These are phyloP conservation scores for Penaeus chinensis DNA, from an alignment of 1,140 invertebrate species.

Conservation along the genomic window DNA sequence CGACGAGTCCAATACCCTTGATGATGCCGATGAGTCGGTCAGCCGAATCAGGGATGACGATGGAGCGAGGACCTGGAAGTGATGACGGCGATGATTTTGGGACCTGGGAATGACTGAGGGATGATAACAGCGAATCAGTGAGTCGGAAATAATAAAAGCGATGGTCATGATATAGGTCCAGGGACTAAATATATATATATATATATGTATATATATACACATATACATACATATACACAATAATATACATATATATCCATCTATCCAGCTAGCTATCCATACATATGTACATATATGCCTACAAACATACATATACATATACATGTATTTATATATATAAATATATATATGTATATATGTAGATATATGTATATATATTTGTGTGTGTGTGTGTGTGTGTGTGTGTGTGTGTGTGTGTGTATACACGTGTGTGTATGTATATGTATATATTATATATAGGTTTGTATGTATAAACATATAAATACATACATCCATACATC, in stretches of 20 bases:
- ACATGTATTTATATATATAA: conserved; percentile 5
- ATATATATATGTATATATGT: conserved; percentile 18
- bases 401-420: neutral
- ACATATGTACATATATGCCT: conserved; percentile 3
- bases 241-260: neutral
- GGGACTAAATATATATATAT: neutral
- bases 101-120: too few relatives aligned
- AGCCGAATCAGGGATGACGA: too few relatives aligned
- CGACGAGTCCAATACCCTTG: too few relatives aligned
- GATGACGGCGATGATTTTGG: too few relatives aligned
- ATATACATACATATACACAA: conserved; percentile 1
- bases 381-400: neutral
- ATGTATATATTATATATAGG: neutral
- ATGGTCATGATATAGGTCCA: too few relatives aligned
- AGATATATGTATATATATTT: conserved; percentile 3
- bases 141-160: too few relatives aligned
- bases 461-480: neutral
- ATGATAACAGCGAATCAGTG: too few relatives aligned
- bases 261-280: neutral
- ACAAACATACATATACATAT: conserved; percentile 2
- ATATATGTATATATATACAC: neutral
- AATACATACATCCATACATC: too few relatives aligned
- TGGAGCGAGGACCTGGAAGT: too few relatives aligned
- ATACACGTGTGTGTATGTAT: neutral
- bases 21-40: too few relatives aligned